Conservation (phyloP, 2,888 invertebrate genomes). For the Ceraclea dissimilis region DNA sequence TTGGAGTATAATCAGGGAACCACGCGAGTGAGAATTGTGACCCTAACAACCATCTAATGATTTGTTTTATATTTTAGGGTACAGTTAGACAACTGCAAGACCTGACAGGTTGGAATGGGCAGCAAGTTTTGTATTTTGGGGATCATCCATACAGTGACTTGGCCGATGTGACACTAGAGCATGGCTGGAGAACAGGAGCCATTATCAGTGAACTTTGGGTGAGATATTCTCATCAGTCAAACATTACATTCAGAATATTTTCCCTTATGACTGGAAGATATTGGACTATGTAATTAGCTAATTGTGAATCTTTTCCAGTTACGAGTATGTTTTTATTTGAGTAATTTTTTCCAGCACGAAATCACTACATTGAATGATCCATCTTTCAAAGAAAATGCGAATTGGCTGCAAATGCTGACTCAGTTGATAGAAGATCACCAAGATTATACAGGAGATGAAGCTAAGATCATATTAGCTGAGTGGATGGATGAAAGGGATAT, state of each 20-base stretch:
- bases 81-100: constrained; percentile 87
- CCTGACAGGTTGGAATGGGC: constrained; percentile 87
- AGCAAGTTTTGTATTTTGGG: constrained; percentile 92
- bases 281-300: neutral
- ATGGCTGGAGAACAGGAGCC: constrained; percentile 97
- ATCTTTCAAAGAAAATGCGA: constrained; percentile 79
- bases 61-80: too few relatives aligned
- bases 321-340: neutral
- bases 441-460: constrained; percentile 64
- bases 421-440: constrained; percentile 85
- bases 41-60: too few relatives aligned
- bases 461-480: constrained; percentile 54
- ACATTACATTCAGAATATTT: too few relatives aligned
- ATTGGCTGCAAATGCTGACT: constrained; percentile 89
- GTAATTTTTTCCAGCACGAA: constrained; percentile 65
- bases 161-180: constrained; percentile 90
- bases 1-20: too few relatives aligned
- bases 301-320: too few relatives aligned
- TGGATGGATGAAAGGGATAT: constrained; percentile 80
- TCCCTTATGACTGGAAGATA: neutral
- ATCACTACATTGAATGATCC: constrained; percentile 78
- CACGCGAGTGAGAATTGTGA: too few relatives aligned
- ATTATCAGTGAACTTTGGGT: constrained; percentile 92
- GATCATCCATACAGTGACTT: constrained; percentile 97
- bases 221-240: too few relatives aligned